phyloP scores from a whole-genome alignment of 2,797 vertebrate species.

The Notolepis coatsorum region DNA sequence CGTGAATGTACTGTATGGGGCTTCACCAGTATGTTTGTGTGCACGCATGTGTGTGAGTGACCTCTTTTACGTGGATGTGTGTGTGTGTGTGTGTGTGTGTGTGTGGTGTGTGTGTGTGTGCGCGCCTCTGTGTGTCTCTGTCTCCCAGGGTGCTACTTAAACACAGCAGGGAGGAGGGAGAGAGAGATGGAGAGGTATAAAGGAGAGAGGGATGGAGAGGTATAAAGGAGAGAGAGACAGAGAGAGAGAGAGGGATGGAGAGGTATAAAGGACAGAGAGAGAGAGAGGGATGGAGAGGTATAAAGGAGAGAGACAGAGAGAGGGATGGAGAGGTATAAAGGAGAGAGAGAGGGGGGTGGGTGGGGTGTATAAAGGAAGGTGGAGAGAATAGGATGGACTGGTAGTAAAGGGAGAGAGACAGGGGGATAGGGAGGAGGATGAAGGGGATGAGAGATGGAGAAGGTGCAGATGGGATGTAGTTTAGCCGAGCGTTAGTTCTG shows the following conservation, averaged over 20 bases:
- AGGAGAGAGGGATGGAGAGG: background rate
- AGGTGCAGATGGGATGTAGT: too few species aligned
- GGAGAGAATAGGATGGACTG: background rate
- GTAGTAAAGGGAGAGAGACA: background rate
- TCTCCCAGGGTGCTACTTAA: conserved; percentile 75
- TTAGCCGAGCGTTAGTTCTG: too few species aligned
- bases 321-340: background rate
- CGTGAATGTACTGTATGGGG: too few species aligned
- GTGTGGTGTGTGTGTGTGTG: conserved; percentile 71
- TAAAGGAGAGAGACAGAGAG: background rate
- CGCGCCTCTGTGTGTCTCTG: conserved; percentile 59
- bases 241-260: background rate
- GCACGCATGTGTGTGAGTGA: background rate
- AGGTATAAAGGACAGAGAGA: background rate
- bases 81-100: conserved; percentile 17
- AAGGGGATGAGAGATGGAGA: background rate
- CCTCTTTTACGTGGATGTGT: background rate
- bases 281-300: background rate
- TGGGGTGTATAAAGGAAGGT: background rate
- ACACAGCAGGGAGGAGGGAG: conserved; percentile 26
- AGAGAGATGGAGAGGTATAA: conserved; percentile 31
- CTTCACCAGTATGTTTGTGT: background rate
- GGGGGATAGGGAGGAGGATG: background rate
- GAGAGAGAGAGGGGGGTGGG: background rate
- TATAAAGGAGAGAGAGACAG: background rate